Evolutionary conservation across 1,140 invertebrate species (phyloP), one percentile per base, ranked within the genome.

Genomic region (Octopus sinensis): DNA sequence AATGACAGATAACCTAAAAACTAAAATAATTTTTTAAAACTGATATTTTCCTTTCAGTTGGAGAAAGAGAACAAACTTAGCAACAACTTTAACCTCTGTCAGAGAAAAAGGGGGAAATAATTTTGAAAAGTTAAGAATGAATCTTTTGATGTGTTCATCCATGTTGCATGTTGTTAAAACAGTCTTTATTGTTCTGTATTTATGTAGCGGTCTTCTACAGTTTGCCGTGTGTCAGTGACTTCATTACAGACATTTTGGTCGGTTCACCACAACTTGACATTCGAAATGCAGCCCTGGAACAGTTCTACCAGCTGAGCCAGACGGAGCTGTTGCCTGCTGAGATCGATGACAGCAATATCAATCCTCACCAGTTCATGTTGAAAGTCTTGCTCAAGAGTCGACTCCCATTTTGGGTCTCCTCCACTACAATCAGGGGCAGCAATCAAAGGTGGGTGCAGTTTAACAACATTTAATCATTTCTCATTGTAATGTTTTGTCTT

Each of bases 371-470:
- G 80, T 91, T 90, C 84, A 83, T 91, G 23, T 85, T 91, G 17
- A 88, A 91, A 84, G 87, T 92, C 13, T 85, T 93, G 30, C 85
- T 92, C 6, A 92, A 92, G 82, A 91, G 92, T 79, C 91, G 90
- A n/a, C 89, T 93, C n/a, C 92, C 92, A 6, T 89, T 93, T 81
- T 93, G 92, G 92, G 91, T 93, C 30, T 87, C 92, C 5, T 92
- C 92, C 6, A 89, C 90, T 78, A 88, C 86, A 52, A 89, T 91
- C 9, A 86, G 92, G 53, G 91, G 91, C 12, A 89, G 91, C 80
- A 92, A 89, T 81, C 91, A 92, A 79, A 90, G 88, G 88, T 90
- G 83, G 84, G 83, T 83, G 54, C 23, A n/a, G 12, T 13, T 68
- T 68, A 12, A n/a, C 12, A 68, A n/a, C n/a, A 68, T 1, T 3